Percentiles rank a stretch among this genome's conserved stretches.
phyloP scores from a whole-genome alignment of 2,113 vertebrate genomes.

The Pachyramphus minor region DNA sequence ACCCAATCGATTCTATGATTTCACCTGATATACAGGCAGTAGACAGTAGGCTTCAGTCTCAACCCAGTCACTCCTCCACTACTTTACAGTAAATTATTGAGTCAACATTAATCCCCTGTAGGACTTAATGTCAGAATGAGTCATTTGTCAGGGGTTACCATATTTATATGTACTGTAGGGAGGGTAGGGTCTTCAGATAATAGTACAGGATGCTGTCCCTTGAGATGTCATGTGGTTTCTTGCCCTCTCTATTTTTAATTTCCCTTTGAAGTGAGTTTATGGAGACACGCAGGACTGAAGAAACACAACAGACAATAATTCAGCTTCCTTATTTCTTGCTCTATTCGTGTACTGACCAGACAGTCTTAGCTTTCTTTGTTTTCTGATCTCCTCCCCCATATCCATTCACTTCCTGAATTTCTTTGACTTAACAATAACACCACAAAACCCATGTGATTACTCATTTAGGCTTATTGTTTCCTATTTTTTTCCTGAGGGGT shows the following conservation, averaged over 20 bases:
- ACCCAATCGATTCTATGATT: no score
- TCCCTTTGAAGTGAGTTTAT: not conserved
- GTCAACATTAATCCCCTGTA: not conserved
- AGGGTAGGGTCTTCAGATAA: not conserved
- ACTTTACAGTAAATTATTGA: not conserved
- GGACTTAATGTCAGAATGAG: not conserved
- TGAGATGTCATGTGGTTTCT: not conserved
- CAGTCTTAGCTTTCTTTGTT: not conserved
- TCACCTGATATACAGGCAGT: not conserved
- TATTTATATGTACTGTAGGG: not conserved
- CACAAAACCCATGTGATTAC: not conserved
- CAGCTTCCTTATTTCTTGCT: conserved; percentile 1
- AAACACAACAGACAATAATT: not conserved
- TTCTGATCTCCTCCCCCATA: not conserved
- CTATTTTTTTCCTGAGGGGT: not conserved
- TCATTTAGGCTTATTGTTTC: conserved; percentile 1
- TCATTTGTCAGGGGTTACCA: not conserved
- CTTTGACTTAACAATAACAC: not conserved
- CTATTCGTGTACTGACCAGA: not conserved
- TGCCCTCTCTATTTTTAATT: conserved; percentile 17
- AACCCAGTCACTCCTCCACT: not conserved
- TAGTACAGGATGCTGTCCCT: not conserved
- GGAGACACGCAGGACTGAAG: not conserved
- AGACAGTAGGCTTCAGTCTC: not conserved
- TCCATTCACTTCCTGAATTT: not conserved